Conservation (phyloP, 1,140 invertebrate genomes). For the Macrosteles quadrilineatus region DNA sequence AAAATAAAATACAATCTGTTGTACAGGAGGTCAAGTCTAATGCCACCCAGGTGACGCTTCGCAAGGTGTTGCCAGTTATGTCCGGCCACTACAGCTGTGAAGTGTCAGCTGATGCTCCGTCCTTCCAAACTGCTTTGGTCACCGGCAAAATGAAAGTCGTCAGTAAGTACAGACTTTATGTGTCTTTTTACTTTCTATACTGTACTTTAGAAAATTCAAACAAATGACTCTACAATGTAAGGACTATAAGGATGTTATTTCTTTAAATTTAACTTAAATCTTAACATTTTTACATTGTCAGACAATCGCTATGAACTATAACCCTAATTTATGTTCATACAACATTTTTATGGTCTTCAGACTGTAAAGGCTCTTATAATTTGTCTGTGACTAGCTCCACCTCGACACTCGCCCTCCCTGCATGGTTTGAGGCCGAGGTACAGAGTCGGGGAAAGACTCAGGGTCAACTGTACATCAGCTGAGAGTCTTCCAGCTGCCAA, state of each 20-base stretch:
- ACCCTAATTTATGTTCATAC: no score
- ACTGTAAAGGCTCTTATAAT: no score
- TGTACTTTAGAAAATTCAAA: no score
- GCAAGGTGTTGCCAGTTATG: conserved; percentile 59
- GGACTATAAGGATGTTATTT: no score
- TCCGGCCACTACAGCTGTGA: conserved; percentile 77
- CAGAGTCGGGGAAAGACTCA: conserved; percentile 53
- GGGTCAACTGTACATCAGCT: conserved; percentile 56
- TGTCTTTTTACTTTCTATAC: no score
- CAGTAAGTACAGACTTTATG: conserved; percentile 53
- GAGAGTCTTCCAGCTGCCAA: conserved; percentile 67
- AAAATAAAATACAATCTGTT: no score
- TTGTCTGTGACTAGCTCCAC: conserved; percentile 49
- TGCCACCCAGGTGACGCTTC: conserved; percentile 56
- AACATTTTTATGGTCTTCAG: no score
- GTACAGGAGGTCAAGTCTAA: conserved; percentile 57
- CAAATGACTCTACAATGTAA: no score
- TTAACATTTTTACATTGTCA: no score
- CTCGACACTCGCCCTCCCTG: conserved; percentile 53
- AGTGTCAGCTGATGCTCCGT: conserved; percentile 82
- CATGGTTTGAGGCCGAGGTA: conserved; percentile 54
- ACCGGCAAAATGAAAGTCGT: conserved; percentile 68
- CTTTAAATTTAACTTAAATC: no score
- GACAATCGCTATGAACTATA: no score
- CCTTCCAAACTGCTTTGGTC: conserved; percentile 72